Evolutionary conservation across 2,797 vertebrate species (phyloP).

Genomic region (Urosaurus nigricauda): DNA sequence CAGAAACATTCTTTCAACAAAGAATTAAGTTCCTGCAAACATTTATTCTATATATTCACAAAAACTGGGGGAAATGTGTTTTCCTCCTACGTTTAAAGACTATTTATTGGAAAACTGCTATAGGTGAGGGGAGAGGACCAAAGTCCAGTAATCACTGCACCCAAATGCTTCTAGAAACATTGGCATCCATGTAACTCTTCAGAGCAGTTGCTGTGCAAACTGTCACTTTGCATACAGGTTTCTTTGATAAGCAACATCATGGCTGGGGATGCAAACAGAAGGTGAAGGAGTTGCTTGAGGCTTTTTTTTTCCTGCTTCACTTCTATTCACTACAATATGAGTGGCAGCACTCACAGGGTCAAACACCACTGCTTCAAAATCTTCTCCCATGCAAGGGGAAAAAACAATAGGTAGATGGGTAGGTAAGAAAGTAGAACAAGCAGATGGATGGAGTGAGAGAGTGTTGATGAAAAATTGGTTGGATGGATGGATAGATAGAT

Average conservation of each 20-base stretch:
- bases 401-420: no score
- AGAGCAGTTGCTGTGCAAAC: neutral
- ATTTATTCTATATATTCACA: neutral
- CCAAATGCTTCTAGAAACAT: neutral
- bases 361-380: neutral
- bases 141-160: neutral
- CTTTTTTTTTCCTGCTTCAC: neutral
- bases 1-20: neutral
- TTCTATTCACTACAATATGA: neutral
- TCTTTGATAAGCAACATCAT: neutral
- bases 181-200: neutral
- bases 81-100: neutral
- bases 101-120: neutral
- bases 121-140: neutral
- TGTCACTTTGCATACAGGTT: neutral
- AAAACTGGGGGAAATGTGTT: neutral
- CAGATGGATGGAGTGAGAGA: no score
- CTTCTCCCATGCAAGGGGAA: neutral
- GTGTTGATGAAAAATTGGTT: no score
- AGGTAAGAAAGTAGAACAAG: no score
- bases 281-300: neutral
- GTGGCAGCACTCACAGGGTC: neutral
- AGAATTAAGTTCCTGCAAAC: neutral
- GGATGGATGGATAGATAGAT: no score
- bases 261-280: neutral